Evolutionary conservation across 2,113 vertebrate species (phyloP).

Genomic region (Lasiurus cinereus): DNA sequence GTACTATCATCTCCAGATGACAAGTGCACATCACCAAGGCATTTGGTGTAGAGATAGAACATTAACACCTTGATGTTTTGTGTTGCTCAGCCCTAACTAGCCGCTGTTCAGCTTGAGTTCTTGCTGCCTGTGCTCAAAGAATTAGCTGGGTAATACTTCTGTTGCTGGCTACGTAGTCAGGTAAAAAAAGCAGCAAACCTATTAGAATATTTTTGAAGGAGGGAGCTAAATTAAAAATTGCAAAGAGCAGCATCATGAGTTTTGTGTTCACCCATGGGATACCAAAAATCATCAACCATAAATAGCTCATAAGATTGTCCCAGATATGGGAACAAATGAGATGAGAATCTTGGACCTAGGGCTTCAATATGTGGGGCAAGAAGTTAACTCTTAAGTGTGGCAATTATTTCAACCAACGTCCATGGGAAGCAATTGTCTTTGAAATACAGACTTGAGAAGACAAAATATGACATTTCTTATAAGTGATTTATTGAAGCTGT

Average conservation of each 20-base stretch:
- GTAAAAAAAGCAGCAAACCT: background rate
- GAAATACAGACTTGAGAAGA: constrained; percentile 16
- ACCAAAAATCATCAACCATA: background rate
- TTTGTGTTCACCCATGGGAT: background rate
- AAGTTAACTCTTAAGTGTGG: background rate
- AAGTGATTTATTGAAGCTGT: constrained; percentile 9
- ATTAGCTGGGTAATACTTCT: background rate
- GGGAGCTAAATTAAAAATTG: constrained; percentile 51
- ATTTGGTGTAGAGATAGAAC: background rate
- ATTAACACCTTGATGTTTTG: background rate
- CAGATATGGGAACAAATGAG: background rate
- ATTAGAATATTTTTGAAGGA: background rate
- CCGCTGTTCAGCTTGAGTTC: background rate
- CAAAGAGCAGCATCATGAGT: background rate
- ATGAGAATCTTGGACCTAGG: background rate
- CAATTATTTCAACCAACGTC: background rate
- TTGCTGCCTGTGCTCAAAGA: background rate
- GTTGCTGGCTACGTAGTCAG: background rate
- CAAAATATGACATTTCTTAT: background rate
- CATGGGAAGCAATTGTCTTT: background rate
- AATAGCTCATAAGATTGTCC: background rate
- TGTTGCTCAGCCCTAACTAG: background rate
- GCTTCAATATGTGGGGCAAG: background rate
- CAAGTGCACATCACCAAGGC: background rate
- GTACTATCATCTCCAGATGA: background rate